phyloP scores from a whole-genome alignment of 2,888 invertebrate species.

The Exocentrus adspersus region DNA sequence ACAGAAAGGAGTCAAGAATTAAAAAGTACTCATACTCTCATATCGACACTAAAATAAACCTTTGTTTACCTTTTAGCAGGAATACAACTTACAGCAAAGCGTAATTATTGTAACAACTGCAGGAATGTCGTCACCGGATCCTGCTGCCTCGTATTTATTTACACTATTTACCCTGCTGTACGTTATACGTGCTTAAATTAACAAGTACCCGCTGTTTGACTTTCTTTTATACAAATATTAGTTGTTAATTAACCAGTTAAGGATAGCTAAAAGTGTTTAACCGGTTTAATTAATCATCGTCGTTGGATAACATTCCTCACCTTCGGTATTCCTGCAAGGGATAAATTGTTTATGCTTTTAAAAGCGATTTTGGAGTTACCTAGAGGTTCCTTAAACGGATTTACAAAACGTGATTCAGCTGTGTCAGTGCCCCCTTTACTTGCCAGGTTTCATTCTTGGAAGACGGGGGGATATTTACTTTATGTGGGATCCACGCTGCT shows the following conservation, averaged over 20 bases:
- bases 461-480: not conserved
- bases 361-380: no score
- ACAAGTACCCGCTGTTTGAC: not conserved
- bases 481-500: not conserved
- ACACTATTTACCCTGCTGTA: not conserved
- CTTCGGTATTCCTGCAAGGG: no score
- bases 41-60: conserved; percentile 15
- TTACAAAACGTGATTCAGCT: not conserved
- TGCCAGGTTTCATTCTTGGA: not conserved
- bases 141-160: not conserved
- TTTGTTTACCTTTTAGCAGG: conserved; percentile 7
- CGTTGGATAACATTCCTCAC: no score
- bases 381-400: no score
- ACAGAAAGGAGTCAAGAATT: no score
- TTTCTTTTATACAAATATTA: conserved; percentile 10
- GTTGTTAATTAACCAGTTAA: not conserved
- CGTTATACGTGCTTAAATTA: not conserved
- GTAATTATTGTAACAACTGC: not conserved
- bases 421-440: not conserved
- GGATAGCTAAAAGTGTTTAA: not conserved
- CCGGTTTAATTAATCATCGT: no score
- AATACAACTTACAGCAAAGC: no score
- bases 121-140: not conserved
- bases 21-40: no score
- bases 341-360: no score